These are phyloP conservation scores for Crotalus tigris DNA, from an alignment of 2,113 vertebrate genomes.

Conservation along the genomic window DNA sequence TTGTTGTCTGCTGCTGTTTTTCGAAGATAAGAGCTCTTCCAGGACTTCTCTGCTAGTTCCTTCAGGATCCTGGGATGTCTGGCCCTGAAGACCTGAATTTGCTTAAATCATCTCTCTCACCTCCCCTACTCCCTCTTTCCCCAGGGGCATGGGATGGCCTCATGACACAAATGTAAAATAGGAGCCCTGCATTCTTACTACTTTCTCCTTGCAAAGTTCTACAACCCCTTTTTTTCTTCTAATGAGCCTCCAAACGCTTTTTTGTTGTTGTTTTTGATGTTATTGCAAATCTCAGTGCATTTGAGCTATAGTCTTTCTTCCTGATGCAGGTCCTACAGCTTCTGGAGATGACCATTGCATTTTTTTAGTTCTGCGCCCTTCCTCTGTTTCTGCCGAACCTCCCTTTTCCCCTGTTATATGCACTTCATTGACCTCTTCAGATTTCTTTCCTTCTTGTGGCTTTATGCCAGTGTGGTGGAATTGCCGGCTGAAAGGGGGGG, in stretches of 20 bases:
- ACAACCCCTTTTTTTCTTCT: background rate
- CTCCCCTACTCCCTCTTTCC: background rate
- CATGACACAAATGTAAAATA: background rate
- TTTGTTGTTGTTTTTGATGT: background rate
- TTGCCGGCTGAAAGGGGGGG: no score
- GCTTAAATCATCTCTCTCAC: background rate
- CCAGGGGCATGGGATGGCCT: background rate
- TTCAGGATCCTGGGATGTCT: background rate
- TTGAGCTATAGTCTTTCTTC: background rate
- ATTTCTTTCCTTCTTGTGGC: background rate
- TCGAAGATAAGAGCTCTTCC: background rate
- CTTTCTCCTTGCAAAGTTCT: background rate
- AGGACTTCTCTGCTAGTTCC: background rate
- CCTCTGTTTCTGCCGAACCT: background rate
- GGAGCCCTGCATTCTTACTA: background rate
- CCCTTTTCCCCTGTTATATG: background rate
- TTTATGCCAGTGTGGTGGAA: background rate
- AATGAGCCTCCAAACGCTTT: background rate
- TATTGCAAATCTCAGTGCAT: background rate
- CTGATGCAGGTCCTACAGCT: background rate
- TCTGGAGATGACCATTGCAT: background rate
- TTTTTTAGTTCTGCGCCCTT: background rate
- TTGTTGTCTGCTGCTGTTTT: background rate
- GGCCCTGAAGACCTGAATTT: background rate
- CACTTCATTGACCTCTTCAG: background rate